Percentiles rank a stretch among this genome's conserved stretches.
phyloP scores from a whole-genome alignment of 2,888 invertebrate species.

The Agrotis segetum region DNA sequence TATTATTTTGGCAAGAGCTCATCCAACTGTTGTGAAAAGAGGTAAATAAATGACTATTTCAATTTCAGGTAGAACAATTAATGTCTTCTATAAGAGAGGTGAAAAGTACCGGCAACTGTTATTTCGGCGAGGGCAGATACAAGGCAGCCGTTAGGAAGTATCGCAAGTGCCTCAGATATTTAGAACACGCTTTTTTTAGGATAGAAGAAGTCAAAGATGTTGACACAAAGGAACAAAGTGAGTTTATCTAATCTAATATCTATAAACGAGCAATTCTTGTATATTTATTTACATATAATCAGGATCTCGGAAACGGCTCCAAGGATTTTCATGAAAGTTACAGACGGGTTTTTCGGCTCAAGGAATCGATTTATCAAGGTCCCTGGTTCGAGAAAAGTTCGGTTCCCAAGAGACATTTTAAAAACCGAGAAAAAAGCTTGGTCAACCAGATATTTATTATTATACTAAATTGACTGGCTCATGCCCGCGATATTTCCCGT shows the following conservation, averaged over 20 bases:
- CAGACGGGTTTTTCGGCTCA: too few relatives aligned
- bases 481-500: too few relatives aligned
- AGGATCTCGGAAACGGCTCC: too few relatives aligned
- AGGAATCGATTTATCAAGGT: too few relatives aligned
- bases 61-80: conserved; percentile 71
- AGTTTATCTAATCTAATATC: conserved; percentile 62
- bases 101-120: conserved; percentile 94
- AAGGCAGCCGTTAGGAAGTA: conserved; percentile 94
- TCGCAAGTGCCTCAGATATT: conserved; percentile 94
- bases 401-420: too few relatives aligned
- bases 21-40: too few relatives aligned
- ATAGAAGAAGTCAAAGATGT: conserved; percentile 60
- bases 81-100: conserved; percentile 91
- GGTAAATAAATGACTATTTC: not conserved
- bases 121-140: conserved; percentile 92
- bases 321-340: too few relatives aligned
- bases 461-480: not conserved
- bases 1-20: too few relatives aligned
- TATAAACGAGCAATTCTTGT: too few relatives aligned
- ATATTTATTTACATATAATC: too few relatives aligned
- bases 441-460: conserved; percentile 1
- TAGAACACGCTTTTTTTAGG: conserved; percentile 80
- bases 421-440: too few relatives aligned
- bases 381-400: too few relatives aligned
- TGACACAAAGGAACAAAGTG: conserved; percentile 68